phyloP scores from a whole-genome alignment of 2,888 invertebrate species.

The Agriotes lineatus region DNA sequence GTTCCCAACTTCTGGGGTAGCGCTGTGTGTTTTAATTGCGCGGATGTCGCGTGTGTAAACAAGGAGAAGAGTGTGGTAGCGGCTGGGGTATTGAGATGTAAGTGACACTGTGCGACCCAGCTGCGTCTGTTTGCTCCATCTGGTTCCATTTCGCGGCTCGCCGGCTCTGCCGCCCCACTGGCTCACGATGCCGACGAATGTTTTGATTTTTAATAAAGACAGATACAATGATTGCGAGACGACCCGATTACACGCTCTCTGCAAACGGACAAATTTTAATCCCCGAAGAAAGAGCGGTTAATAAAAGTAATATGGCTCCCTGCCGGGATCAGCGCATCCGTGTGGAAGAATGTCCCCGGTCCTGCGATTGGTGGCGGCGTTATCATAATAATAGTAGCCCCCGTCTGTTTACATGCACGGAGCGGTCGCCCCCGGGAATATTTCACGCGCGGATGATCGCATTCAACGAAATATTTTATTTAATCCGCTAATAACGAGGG shows the following conservation, averaged over 20 bases:
- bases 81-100: constrained; percentile 61
- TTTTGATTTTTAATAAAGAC: constrained; percentile 58
- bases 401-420: constrained; percentile 54
- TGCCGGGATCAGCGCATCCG: constrained; percentile 57
- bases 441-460: constrained; percentile 56
- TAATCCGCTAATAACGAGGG: constrained; percentile 59
- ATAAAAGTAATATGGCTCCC: constrained; percentile 54
- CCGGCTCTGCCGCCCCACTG: constrained; percentile 55
- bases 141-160: constrained; percentile 64
- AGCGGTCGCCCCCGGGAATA: constrained; percentile 57
- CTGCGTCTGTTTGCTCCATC: constrained; percentile 64
- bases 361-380: constrained; percentile 61
- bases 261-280: constrained; percentile 56
- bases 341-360: constrained; percentile 61
- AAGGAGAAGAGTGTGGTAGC: constrained; percentile 53
- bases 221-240: constrained; percentile 46
- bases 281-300: constrained; percentile 52
- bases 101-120: constrained; percentile 62
- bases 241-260: constrained; percentile 56
- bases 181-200: constrained; percentile 51
- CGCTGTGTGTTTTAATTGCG: constrained; percentile 59
- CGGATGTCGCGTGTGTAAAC: constrained; percentile 61
- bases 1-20: constrained; percentile 8
- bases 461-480: constrained; percentile 57
- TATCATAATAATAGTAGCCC: constrained; percentile 62